These are phyloP conservation scores for Cyaniris semiargus DNA, from an alignment of 2,888 invertebrate genomes.

Conservation along the genomic window DNA sequence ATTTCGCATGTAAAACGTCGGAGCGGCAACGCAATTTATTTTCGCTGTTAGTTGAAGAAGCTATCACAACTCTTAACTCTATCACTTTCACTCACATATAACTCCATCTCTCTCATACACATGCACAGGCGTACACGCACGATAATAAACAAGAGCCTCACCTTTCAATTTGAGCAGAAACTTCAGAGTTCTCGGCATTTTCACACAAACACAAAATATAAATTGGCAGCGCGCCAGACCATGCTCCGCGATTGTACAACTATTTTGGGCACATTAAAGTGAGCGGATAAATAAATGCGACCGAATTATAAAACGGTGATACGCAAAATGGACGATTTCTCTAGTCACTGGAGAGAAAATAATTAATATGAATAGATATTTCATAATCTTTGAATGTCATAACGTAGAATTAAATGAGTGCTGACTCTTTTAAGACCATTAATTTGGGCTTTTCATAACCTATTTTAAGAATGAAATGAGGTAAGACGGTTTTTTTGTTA, in stretches of 20 bases:
- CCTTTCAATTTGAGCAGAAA: constrained; percentile 28
- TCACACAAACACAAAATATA: background rate
- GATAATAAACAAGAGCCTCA: background rate
- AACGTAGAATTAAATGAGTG: background rate
- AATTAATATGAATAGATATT: constrained; percentile 13
- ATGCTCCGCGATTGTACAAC: constrained; percentile 7
- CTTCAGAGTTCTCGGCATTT: constrained; percentile 23
- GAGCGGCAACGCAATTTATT: too few species aligned
- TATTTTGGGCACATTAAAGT: constrained; percentile 21
- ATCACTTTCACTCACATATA: background rate
- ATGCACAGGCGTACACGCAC: background rate
- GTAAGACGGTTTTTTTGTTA: constrained; percentile 1
- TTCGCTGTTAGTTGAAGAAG: too few species aligned
- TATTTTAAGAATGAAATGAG: background rate
- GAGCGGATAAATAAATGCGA: constrained; percentile 17
- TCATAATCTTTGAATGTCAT: constrained; percentile 6
- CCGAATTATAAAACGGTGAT: constrained; percentile 17
- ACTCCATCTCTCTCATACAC: background rate
- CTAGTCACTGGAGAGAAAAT: background rate
- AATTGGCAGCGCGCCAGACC: constrained; percentile 8
- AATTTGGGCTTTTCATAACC: background rate
- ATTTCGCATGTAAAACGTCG: too few species aligned
- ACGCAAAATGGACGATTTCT: background rate
- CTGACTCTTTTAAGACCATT: background rate
- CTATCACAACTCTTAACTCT: too few species aligned